phyloP scores from a whole-genome alignment of 2,888 invertebrate species.

The Smittia aterrima region DNA sequence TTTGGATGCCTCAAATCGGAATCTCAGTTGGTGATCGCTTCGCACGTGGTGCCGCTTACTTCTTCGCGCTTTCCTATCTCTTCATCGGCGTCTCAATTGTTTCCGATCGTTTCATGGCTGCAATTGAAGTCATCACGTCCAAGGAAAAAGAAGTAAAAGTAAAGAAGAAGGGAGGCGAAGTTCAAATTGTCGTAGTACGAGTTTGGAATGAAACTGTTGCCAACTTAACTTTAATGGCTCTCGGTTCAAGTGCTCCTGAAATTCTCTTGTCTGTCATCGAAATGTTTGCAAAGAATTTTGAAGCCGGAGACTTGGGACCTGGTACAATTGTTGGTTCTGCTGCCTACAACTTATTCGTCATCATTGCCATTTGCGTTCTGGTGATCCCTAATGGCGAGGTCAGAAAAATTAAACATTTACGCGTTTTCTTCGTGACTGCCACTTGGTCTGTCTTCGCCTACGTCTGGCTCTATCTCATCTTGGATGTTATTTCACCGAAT shows the following conservation, averaged over 20 bases:
- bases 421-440: constrained; percentile 97
- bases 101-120: constrained; percentile 98
- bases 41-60: constrained; percentile 86
- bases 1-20: constrained; percentile 83
- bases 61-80: constrained; percentile 83
- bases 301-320: constrained; percentile 96
- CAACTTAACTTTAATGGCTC: constrained; percentile 96
- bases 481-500: constrained; percentile 82
- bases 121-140: constrained; percentile 98
- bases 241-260: constrained; percentile 98
- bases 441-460: constrained; percentile 98
- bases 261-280: constrained; percentile 97
- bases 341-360: constrained; percentile 97
- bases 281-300: constrained; percentile 91
- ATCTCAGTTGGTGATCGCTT: constrained; percentile 73
- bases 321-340: constrained; percentile 99
- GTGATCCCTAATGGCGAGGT: constrained; percentile 90
- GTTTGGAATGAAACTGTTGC: constrained; percentile 99
- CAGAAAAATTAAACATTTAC: constrained; percentile 90
- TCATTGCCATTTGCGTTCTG: constrained; percentile 90
- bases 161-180: constrained; percentile 82
- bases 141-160: constrained; percentile 93
- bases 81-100: constrained; percentile 99
- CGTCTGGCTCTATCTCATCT: constrained; percentile 95
- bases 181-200: constrained; percentile 84